Percentiles rank a stretch among this genome's conserved stretches.
phyloP scores from a whole-genome alignment of 1,140 invertebrate species.

The Formica selysi region DNA sequence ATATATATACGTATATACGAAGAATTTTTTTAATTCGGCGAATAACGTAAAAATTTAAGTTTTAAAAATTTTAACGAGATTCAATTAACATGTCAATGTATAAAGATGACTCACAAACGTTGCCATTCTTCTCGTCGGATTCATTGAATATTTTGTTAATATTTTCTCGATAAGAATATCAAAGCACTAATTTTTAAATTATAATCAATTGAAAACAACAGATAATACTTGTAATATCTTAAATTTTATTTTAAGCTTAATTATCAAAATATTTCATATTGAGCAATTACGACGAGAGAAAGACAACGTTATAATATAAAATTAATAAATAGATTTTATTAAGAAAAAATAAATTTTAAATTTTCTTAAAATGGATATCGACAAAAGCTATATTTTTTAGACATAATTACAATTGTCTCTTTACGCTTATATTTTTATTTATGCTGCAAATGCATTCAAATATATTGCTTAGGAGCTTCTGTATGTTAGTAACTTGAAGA shows the following conservation, averaged over 20 bases:
- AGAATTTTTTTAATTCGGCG: slow-evolving; percentile 57
- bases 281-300: neutral
- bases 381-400: neutral
- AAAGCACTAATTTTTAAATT: neutral
- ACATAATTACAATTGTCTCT: neutral
- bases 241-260: neutral
- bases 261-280: neutral
- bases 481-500: slow-evolving; percentile 18
- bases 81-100: neutral
- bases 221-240: neutral
- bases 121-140: neutral
- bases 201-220: neutral
- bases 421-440: slow-evolving; percentile 5
- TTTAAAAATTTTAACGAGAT: neutral
- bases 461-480: neutral
- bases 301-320: neutral
- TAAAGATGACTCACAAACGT: neutral
- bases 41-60: slow-evolving; percentile 1
- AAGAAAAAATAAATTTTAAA: neutral
- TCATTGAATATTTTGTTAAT: neutral
- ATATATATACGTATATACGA: slow-evolving; percentile 29
- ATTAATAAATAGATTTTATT: neutral
- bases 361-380: neutral
- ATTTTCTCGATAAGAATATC: neutral
- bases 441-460: neutral